Evolutionary conservation across 1,140 invertebrate genomes (phyloP), one percentile per base, ranked within the genome.

Genomic region (Philaenus spumarius): DNA sequence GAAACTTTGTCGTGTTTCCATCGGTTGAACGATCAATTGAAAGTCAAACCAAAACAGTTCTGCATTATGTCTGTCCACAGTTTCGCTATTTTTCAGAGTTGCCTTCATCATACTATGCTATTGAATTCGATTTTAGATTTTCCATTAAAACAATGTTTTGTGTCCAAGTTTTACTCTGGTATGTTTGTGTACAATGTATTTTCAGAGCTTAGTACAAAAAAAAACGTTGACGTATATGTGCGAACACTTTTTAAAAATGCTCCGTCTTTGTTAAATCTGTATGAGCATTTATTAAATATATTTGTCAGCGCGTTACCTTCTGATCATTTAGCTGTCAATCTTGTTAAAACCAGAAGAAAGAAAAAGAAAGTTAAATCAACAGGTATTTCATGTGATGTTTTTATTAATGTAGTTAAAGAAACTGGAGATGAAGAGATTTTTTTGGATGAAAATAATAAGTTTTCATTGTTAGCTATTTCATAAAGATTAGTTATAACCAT

Each of bases 181-280:
- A 84, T 84, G 6, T 82, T 89, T 67, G 63, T 86, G 2, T 90
- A 89, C 64, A 89, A 89, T 76, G 71, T 87, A 7, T 81, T 78
- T 62, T 11, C 17, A 2, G 60, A 58, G 42, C 40, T 64, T 30
- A 59, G 56, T 35, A 48, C 42, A 6, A 17, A 54, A 7, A 45
- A 59, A 17, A 60, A 64, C 46, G 35, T 62, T 5, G 9, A 11
- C n/a, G 24, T 40, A 12, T 63, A 63, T 39, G 5, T 63, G 1
- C 42, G 58, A 23, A 42, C 51, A 11, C 34, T 63, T 5, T 37
- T 63, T 15, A 20, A 12, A 23, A 57, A 51, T 42, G 15, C 17
- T 39, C 62, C 62, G 9, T 26, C 46, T 22, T 15, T 63, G 26
- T 15, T 57, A 0, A 45, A 22, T 11, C n/a, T 63, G 52, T 60